Evolutionary conservation across 35 echinoderm and acorn worm genomes (phyloP), one percentile per base, ranked within the genome.

Genomic region (Stichopus chloronotus): DNA sequence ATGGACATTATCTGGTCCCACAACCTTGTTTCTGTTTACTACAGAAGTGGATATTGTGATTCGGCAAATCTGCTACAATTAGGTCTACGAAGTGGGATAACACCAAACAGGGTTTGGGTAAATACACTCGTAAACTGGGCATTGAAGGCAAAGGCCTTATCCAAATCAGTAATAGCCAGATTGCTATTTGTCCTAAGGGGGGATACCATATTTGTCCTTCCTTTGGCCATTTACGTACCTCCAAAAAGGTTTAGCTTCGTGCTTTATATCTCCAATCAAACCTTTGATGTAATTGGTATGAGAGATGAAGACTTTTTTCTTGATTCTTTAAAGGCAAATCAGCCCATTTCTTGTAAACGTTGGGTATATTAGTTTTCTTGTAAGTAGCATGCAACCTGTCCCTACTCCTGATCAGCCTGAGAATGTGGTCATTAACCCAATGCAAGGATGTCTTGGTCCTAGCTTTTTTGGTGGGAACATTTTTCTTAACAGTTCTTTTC

Each of bases 191-290:
- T 12, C 11, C 2, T 12, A 20, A 14, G 65, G 65, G 65, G 65
- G 65, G n/a, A 20, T 4, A 71, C n/a, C 65, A 71, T 71, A 4
- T 2, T 71, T 71, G 65, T 71, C 65, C 4, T 81, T n/a, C 43
- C n/a, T 81, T 81, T 81, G 78, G 19, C 30, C 30, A 43, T 43
- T 43, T 43, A 43, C 3, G 30, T 43, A 43, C 30, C 30, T 43
- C 78, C 78, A 81, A 71, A 71, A 71, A 71, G 65, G 65, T 71
- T 71, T 71, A 71, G 65, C n/a, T 1, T 71, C 65, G 11, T 71
- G 2, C 65, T 81, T 81, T 1, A 81, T 52, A 25, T 81, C 24
- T 52, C 78, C 78, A n/a, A 81, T 52, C 19, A 81, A 1, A 4
- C 78, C 78, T 1, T 81, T 10, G 19, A 43, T 43, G 3, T 43